Percentiles rank a stretch among this genome's conserved stretches.
Conservation (phyloP, 64 coral and sea anemone genomes). For the Montipora efflorescens region DNA sequence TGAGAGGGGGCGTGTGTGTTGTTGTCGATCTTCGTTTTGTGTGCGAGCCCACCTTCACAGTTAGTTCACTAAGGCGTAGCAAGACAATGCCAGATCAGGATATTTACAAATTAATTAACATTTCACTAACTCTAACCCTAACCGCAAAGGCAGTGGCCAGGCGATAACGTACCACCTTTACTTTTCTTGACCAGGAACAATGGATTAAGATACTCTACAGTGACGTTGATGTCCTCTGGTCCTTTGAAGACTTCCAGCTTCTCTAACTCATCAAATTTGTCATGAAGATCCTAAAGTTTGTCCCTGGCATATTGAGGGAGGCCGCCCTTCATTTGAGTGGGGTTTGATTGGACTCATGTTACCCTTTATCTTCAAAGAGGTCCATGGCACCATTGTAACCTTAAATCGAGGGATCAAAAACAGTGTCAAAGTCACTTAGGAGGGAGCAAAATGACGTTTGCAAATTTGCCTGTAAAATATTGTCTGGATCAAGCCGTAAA, state of each 20-base stretch:
- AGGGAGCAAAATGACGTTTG: conserved; percentile 1
- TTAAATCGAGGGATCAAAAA: conserved; percentile 34
- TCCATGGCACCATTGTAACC: conserved; percentile 23
- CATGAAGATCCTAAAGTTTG: background rate
- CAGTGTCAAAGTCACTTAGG: conserved; percentile 4
- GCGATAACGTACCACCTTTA: background rate
- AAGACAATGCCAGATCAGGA: no score
- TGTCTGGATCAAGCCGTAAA: background rate
- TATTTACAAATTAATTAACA: no score
- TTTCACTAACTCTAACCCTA: no score
- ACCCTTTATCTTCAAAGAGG: conserved; percentile 7
- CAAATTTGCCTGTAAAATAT: background rate
- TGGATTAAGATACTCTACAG: no score
- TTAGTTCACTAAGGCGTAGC: no score
- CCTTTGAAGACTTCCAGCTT: conserved; percentile 11
- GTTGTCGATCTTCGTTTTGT: no score
- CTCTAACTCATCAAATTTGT: conserved; percentile 1
- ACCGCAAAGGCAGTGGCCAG: background rate
- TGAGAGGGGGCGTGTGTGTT: no score
- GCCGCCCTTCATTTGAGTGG: background rate
- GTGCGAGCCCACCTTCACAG: no score
- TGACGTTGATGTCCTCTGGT: background rate
- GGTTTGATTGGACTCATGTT: conserved; percentile 49
- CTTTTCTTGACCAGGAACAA: background rate
- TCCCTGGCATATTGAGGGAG: conserved; percentile 2